Evolutionary conservation across 2,888 invertebrate species (phyloP).

Genomic region (Patella caerulea): DNA sequence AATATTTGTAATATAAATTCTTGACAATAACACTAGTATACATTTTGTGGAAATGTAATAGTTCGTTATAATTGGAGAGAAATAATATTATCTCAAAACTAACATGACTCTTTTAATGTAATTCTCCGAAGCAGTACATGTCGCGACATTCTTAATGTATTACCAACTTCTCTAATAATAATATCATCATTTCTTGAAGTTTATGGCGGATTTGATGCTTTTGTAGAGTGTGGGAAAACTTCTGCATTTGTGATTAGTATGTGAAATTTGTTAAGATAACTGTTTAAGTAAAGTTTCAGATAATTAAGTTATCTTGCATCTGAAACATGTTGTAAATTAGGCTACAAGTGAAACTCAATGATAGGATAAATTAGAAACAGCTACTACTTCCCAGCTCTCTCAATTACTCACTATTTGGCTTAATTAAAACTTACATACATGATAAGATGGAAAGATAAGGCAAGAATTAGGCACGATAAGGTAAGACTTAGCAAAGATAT

Average conservation of each 20-base stretch:
- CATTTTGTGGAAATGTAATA: too few relatives aligned
- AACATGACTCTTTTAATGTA: too few relatives aligned
- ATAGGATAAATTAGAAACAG: constrained; percentile 5
- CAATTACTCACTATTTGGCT: background rate
- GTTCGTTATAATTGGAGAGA: too few relatives aligned
- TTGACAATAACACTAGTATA: too few relatives aligned
- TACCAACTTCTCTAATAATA: too few relatives aligned
- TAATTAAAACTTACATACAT: constrained; percentile 7
- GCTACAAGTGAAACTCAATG: constrained; percentile 4
- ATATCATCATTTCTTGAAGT: too few relatives aligned
- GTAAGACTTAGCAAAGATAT: background rate
- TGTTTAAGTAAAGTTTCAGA: background rate
- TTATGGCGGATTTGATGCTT: too few relatives aligned
- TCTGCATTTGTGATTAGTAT: background rate
- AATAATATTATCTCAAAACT: too few relatives aligned
- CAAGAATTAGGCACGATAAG: background rate
- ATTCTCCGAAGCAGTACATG: too few relatives aligned
- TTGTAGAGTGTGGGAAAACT: background rate
- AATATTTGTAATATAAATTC: too few relatives aligned
- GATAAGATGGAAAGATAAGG: background rate
- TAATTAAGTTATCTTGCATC: constrained; percentile 2
- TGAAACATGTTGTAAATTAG: constrained; percentile 7
- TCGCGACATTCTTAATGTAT: too few relatives aligned
- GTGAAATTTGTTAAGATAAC: constrained; percentile 7
- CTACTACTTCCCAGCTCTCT: background rate